Evolutionary conservation across 2,113 vertebrate species (phyloP), one percentile per base, ranked within the genome.

Genomic region (Mustela nigripes): DNA sequence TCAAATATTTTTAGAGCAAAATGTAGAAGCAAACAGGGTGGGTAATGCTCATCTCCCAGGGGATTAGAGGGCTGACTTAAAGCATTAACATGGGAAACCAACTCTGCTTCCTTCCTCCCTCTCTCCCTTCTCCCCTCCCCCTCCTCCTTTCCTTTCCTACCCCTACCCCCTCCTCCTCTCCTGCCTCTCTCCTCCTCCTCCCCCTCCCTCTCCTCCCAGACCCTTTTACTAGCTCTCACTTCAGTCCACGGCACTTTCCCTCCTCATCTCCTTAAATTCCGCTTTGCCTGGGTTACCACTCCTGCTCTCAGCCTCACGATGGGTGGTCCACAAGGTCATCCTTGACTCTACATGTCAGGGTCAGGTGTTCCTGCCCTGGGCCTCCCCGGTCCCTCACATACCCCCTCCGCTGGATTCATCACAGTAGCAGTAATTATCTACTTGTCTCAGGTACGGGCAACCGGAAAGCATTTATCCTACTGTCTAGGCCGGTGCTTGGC

Each of bases 351-450:
- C 42, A n/a, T 0, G 5, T n/a, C 22, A 24, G 9, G 15, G 18
- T 76, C 76, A n/a, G 82, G 6, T n/a, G 4, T 8, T 26, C 10
- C 39, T 3, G 0, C 22, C 1, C 36, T 36, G 4, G 12, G 15
- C 14, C 50, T 1, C 53, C 5, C 53, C 1, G 16, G 62, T 4
- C 21, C 21, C 45, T 31, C 11, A 0, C 31, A 12, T 3, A 15
- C 45, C 33, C 11, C 69, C 58, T 58, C 11, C 21, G 6, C 4
- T 10, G 24, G 3, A 14, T 36, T 42, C 39, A 39, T 71, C 39
- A 15, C 19, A 18, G 48, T 1, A 0, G 10, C 19, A 53, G 1
- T 24, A 31, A n/a, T 19, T 50, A 12, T 33, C 33, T 56, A 7
- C 19, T 39, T 18, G 39, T 26, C 63, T 82, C 39, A 7, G 9